Conservation (phyloP, 37 sponge, comb jelly and placozoan species). For the Beroe ovata region DNA sequence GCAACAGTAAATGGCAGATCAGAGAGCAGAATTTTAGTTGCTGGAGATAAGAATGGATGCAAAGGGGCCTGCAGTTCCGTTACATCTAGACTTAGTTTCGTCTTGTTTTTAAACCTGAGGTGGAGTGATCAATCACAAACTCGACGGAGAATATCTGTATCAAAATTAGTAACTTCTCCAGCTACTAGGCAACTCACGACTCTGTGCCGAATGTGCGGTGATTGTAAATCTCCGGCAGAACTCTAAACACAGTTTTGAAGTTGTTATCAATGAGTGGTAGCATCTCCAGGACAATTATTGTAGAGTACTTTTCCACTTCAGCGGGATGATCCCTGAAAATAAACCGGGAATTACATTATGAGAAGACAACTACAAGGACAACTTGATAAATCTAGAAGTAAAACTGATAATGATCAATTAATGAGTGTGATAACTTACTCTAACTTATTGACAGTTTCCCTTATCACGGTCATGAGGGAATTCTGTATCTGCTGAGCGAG, state of each 20-base stretch:
- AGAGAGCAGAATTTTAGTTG: slow-evolving; percentile 4
- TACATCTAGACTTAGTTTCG: not conserved
- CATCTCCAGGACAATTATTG: slow-evolving; percentile 51
- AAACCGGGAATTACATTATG: no score
- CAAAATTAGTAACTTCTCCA: no score
- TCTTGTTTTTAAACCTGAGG: not conserved
- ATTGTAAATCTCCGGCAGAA: slow-evolving; percentile 10
- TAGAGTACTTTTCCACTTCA: not conserved
- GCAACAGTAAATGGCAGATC: slow-evolving; percentile 2
- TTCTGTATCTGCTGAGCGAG: not conserved
- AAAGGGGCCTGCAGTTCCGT: not conserved
- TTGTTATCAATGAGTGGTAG: slow-evolving; percentile 5
- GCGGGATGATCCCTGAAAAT: not conserved
- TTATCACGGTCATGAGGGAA: slow-evolving; percentile 3
- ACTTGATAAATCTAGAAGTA: no score
- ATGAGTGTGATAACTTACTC: not conserved
- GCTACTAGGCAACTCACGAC: slow-evolving; percentile 34
- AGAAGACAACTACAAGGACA: no score
- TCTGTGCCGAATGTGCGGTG: not conserved
- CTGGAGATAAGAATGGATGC: not conserved
- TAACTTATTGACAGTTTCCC: not conserved
- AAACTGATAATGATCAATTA: no score
- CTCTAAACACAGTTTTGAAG: not conserved
- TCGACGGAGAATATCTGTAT: no score
- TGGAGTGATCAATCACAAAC: no score